Conservation (phyloP, 1,140 invertebrate species). For the Drosophila ironensis region DNA sequence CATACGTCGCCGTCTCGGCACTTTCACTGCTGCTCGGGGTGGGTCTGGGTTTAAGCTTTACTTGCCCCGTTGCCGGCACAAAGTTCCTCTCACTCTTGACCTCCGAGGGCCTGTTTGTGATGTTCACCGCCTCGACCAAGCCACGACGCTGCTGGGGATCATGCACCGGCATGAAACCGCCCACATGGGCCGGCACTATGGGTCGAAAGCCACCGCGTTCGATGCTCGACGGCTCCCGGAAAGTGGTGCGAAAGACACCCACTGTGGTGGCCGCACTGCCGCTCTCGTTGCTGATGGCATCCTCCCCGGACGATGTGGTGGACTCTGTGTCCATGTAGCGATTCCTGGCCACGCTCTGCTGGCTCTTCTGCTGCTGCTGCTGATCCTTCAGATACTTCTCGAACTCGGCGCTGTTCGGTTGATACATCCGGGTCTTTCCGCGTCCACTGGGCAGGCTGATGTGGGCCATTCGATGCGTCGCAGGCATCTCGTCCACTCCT, state of each 20-base stretch:
- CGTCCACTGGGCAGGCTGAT: constrained; percentile 56
- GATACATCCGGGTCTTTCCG: constrained; percentile 77
- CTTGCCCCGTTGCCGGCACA: constrained; percentile 38
- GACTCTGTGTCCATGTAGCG: constrained; percentile 62
- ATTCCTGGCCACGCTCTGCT: constrained; percentile 45
- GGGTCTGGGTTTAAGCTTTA: constrained; percentile 18
- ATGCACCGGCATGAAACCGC: constrained; percentile 86
- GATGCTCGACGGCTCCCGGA: constrained; percentile 85
- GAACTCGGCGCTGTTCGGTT: constrained; percentile 79
- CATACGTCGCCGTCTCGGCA: constrained; percentile 58
- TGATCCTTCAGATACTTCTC: constrained; percentile 74
- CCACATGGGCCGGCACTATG: constrained; percentile 85
- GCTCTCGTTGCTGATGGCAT: constrained; percentile 72
- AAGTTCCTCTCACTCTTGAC: constrained; percentile 42
- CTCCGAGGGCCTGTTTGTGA: constrained; percentile 26
- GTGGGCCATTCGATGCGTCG: constrained; percentile 71
- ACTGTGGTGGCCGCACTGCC: constrained; percentile 46
- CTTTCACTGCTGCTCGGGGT: constrained; percentile 47
- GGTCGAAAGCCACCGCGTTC: constrained; percentile 89
- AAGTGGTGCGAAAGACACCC: constrained; percentile 82
- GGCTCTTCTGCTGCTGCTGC: constrained; percentile 38
- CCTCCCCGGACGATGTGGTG: constrained; percentile 82
- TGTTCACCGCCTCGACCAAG: constrained; percentile 57
- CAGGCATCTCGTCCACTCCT: constrained; percentile 50
- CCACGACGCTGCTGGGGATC: constrained; percentile 71